These are phyloP conservation scores for Burhinus oedicnemus DNA, from an alignment of 2,113 vertebrate species.

Conservation along the genomic window DNA sequence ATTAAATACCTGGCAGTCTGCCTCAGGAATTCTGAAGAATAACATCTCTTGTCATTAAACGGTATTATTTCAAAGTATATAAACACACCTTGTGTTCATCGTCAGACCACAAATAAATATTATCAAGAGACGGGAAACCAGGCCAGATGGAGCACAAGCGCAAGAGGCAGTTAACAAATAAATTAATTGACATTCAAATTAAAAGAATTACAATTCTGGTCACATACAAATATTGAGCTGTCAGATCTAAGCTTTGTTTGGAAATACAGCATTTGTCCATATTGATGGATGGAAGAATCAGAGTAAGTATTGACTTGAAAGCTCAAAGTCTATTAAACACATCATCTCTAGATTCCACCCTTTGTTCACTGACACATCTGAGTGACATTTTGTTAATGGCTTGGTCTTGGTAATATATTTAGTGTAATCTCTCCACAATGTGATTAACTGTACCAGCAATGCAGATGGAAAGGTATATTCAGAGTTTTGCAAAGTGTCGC, in stretches of 20 bases:
- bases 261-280: not conserved
- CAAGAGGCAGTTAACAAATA: slow-evolving; percentile 17
- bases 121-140: not conserved
- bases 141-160: slow-evolving; percentile 22
- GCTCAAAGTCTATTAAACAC: slow-evolving; percentile 39
- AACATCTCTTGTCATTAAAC: not conserved
- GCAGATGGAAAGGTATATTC: slow-evolving; percentile 59
- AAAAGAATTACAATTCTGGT: slow-evolving; percentile 23
- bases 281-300: slow-evolving; percentile 9
- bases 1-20: not conserved
- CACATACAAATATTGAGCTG: slow-evolving; percentile 11
- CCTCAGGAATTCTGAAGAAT: not conserved
- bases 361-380: slow-evolving; percentile 52
- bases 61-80: not conserved
- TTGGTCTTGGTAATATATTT: slow-evolving; percentile 56
- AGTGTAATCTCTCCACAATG: slow-evolving; percentile 47
- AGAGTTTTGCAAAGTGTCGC: slow-evolving; percentile 65
- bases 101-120: slow-evolving; percentile 7
- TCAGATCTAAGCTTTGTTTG: slow-evolving; percentile 10
- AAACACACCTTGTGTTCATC: not conserved
- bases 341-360: not conserved
- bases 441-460: slow-evolving; percentile 65
- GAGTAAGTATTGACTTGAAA: slow-evolving; percentile 40
- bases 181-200: slow-evolving; percentile 46
- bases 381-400: slow-evolving; percentile 63